These are phyloP conservation scores for Tragelaphus eurycerus DNA, from an alignment of 2,797 vertebrate species.

Conservation along the genomic window DNA sequence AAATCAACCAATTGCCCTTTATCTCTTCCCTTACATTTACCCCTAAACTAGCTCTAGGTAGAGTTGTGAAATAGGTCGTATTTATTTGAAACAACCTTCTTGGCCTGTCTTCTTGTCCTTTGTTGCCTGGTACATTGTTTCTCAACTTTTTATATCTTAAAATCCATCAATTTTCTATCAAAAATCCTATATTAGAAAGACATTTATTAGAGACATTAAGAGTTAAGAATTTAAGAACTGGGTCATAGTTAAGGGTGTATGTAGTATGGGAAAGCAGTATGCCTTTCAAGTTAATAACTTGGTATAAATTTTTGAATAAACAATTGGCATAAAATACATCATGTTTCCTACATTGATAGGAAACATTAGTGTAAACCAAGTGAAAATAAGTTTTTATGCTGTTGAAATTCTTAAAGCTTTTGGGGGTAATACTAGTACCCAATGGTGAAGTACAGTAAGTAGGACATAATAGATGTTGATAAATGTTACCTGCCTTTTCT, in stretches of 20 bases:
- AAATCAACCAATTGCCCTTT: background rate
- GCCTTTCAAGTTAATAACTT: background rate
- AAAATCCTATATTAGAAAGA: background rate
- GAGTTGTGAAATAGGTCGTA: background rate
- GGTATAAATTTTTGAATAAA: background rate
- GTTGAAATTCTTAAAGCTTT: background rate
- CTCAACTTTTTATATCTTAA: background rate
- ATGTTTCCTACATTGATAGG: background rate
- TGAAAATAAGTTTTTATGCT: background rate
- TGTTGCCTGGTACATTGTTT: background rate
- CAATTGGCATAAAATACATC: background rate
- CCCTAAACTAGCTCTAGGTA: background rate
- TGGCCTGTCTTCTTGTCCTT: background rate
- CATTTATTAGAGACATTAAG: background rate
- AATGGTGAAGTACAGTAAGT: background rate
- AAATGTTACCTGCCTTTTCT: background rate
- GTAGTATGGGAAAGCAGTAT: background rate
- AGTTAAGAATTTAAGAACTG: background rate
- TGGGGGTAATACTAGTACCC: background rate
- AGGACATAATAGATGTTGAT: background rate
- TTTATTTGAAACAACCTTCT: constrained; percentile 10
- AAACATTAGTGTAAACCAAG: background rate
- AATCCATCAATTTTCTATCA: background rate
- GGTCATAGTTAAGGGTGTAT: background rate
- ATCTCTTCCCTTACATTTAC: background rate